Conservation (phyloP, 2,888 invertebrate species). For the Troilus luridus region DNA sequence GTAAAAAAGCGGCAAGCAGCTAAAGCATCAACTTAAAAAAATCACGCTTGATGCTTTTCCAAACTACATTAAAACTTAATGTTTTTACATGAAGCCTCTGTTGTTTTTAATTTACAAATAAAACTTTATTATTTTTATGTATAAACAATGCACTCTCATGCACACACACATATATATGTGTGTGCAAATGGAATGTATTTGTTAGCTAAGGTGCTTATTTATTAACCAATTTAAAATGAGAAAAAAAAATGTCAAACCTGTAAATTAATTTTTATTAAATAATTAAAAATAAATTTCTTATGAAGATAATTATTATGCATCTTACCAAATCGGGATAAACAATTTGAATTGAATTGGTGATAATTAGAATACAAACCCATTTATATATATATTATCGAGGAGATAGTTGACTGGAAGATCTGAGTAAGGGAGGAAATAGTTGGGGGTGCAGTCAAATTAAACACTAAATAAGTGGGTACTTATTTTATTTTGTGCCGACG, state of each 20-base stretch:
- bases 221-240: neutral
- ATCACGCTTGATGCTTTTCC: neutral
- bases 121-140: neutral
- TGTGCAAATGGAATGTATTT: neutral
- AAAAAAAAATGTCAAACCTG: neutral
- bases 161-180: no score
- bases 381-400: no score
- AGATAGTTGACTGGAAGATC: no score
- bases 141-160: neutral
- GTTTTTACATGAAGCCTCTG: neutral
- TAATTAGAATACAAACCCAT: no score
- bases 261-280: neutral
- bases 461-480: no score
- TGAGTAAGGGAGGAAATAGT: no score
- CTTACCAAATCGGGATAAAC: neutral
- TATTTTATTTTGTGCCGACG: no score
- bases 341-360: no score
- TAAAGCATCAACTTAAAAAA: conserved; percentile 44
- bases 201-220: conserved; percentile 12
- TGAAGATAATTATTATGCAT: neutral
- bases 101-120: neutral
- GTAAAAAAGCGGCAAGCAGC: conserved; percentile 82
- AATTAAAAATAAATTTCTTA: neutral
- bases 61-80: neutral
- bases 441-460: no score